phyloP scores from a whole-genome alignment of 1,140 invertebrate species.

The Hetaerina americana region DNA sequence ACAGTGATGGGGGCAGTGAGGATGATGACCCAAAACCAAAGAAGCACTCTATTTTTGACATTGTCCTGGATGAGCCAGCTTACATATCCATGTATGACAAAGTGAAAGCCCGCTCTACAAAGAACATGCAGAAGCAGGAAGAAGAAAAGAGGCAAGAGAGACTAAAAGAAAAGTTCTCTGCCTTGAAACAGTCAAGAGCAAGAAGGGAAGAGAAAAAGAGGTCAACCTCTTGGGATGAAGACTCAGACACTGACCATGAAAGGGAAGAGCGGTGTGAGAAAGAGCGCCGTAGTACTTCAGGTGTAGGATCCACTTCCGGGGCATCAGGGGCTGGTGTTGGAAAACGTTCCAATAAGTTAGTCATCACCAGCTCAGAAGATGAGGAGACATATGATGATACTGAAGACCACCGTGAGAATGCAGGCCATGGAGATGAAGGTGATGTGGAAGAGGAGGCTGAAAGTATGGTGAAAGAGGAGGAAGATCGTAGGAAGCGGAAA shows the following conservation, averaged over 20 bases:
- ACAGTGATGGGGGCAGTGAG: constrained; percentile 27
- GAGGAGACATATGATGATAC: background rate
- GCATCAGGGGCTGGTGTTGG: constrained; percentile 18
- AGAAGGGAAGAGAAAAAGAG: constrained; percentile 75
- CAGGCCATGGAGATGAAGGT: background rate
- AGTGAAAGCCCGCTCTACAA: constrained; percentile 87
- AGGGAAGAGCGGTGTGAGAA: constrained; percentile 8
- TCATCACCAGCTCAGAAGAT: constrained; percentile 33
- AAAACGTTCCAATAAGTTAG: constrained; percentile 27
- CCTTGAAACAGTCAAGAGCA: constrained; percentile 72
- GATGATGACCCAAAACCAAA: constrained; percentile 47
- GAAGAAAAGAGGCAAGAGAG: constrained; percentile 76
- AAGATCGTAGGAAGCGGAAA: constrained; percentile 23
- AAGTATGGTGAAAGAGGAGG: background rate
- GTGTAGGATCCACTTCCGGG: background rate
- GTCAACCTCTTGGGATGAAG: constrained; percentile 74
- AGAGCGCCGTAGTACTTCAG: background rate
- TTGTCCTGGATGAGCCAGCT: constrained; percentile 73
- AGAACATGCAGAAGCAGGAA: constrained; percentile 81
- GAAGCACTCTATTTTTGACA: constrained; percentile 86
- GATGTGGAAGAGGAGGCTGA: background rate
- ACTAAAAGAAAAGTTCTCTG: constrained; percentile 78
- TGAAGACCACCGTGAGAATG: no score
- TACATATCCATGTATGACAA: constrained; percentile 98
- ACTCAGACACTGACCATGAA: constrained; percentile 44